Evolutionary conservation across 1,140 invertebrate genomes (phyloP).

Genomic region (Caenorhabditis remanei): DNA sequence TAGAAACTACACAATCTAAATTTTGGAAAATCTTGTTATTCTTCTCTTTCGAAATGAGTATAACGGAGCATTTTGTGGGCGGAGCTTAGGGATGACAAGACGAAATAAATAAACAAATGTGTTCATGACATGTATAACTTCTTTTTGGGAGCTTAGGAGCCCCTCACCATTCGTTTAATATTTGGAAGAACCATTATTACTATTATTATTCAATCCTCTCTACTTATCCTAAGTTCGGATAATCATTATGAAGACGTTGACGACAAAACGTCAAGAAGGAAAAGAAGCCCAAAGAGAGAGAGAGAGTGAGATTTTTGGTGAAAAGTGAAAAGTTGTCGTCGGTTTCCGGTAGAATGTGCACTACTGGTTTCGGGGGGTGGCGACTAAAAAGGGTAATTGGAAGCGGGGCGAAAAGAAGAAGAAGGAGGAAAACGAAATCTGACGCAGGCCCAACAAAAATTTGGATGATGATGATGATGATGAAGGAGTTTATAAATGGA

Average conservation of each 20-base stretch:
- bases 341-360: conserved; percentile 48
- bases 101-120: conserved; percentile 53
- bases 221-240: neutral
- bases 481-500: conserved; percentile 3
- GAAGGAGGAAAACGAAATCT: conserved; percentile 47
- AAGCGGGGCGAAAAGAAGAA: conserved; percentile 23
- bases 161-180: too few species aligned
- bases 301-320: conserved; percentile 16
- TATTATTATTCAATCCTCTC: neutral
- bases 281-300: neutral
- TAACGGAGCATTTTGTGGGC: neutral
- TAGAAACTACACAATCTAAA: neutral
- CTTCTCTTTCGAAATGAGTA: neutral
- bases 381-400: conserved; percentile 52
- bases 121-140: conserved; percentile 31
- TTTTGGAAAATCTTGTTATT: neutral
- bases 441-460: conserved; percentile 12
- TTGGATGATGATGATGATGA: conserved; percentile 16
- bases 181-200: neutral
- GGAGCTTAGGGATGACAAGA: neutral
- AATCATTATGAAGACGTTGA: conserved; percentile 10
- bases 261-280: neutral
- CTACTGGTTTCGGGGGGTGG: neutral
- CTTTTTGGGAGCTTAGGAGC: neutral
- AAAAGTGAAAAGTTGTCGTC: conserved; percentile 50